Evolutionary conservation across 2,888 invertebrate species (phyloP).

Genomic region (Xestoiulus laeticollis): DNA sequence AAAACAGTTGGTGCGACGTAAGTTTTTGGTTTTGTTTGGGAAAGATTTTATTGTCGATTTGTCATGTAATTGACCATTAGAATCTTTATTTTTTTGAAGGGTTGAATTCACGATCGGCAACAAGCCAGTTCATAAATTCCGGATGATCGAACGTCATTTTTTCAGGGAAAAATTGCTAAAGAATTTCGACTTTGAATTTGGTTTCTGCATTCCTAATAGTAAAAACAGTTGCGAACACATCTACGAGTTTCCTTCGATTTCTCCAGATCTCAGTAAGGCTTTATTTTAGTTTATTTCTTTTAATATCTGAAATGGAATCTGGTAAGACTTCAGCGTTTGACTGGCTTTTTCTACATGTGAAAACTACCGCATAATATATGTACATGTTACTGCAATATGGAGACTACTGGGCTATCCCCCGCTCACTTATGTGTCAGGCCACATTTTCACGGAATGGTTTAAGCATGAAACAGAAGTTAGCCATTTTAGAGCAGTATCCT

Average conservation of each 20-base stretch:
- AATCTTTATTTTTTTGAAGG: conserved; percentile 67
- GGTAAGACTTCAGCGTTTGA: no score
- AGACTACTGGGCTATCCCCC: no score
- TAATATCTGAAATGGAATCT: neutral
- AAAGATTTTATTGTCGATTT: no score
- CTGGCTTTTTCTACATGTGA: no score
- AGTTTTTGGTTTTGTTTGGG: neutral
- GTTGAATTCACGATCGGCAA: conserved; percentile 97
- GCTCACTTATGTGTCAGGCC: no score
- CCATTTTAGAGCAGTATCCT: no score
- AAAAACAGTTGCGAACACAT: conserved; percentile 99
- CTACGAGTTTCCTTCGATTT: conserved; percentile 94
- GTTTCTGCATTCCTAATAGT: conserved; percentile 98
- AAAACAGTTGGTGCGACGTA: conserved; percentile 98
- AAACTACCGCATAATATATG: no score
- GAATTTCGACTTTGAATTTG: conserved; percentile 99
- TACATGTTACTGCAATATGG: no score
- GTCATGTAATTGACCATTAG: neutral
- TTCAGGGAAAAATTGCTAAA: conserved; percentile 92
- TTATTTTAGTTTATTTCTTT: neutral
- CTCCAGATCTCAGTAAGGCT: conserved; percentile 82
- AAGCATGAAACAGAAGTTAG: no score
- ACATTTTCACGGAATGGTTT: no score
- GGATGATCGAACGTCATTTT: conserved; percentile 98
- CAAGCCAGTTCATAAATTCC: conserved; percentile 89